Conservation (phyloP, 2,888 invertebrate species). For the Ramazzottius varieornatus region DNA sequence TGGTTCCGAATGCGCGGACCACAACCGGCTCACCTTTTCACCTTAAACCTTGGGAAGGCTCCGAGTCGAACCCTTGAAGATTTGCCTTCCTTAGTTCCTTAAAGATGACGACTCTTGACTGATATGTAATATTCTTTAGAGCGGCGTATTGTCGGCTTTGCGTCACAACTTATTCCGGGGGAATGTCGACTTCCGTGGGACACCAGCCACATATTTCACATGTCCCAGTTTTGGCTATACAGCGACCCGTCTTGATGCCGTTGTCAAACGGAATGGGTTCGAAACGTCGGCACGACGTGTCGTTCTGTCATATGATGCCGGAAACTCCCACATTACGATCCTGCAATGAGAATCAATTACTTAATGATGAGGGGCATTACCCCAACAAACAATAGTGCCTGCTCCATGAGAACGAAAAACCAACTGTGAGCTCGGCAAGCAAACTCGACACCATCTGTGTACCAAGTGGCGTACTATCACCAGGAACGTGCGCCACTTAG, state of each 20-base stretch:
- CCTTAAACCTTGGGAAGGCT: slow-evolving; percentile 5
- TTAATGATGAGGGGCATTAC: no score
- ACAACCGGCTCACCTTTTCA: no score
- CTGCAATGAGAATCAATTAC: neutral
- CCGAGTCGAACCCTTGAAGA: no score
- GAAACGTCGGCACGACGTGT: neutral
- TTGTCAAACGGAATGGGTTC: neutral
- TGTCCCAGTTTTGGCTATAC: neutral
- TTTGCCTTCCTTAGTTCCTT: neutral
- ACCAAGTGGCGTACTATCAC: no score
- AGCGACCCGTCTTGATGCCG: neutral
- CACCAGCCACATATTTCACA: neutral
- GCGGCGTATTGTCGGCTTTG: no score
- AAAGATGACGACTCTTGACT: neutral
- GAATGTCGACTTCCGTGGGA: neutral
- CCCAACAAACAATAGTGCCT: no score
- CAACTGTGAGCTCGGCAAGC: neutral
- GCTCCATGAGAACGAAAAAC: neutral
- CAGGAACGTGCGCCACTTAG: no score
- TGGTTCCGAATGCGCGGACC: slow-evolving; percentile 3
- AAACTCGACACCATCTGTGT: no score
- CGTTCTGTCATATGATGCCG: neutral
- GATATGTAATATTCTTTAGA: no score
- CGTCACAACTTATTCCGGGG: neutral
- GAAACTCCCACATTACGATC: neutral